Evolutionary conservation across 2,797 vertebrate genomes (phyloP).

Genomic region (Galago senegalensis): DNA sequence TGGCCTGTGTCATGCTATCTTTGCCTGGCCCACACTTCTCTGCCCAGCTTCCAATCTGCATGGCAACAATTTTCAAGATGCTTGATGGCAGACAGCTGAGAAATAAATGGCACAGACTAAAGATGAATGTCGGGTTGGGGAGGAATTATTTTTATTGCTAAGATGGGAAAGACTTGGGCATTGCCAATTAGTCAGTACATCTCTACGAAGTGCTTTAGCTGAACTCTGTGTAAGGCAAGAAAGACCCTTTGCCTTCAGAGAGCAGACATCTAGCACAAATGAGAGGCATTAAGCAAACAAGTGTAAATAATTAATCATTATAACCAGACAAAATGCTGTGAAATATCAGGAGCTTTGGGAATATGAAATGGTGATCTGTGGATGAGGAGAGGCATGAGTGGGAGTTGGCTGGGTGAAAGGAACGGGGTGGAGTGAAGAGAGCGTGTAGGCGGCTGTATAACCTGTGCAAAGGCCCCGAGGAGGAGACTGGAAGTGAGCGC

Average conservation of each 20-base stretch:
- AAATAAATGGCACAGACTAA: not conserved
- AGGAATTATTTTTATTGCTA: constrained; percentile 33
- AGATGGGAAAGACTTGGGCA: not conserved
- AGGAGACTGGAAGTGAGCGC: not conserved
- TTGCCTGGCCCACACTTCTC: not conserved
- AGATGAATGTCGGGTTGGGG: not conserved
- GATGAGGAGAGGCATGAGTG: not conserved
- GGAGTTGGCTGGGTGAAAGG: not conserved
- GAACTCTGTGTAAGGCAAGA: not conserved
- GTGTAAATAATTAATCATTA: not conserved
- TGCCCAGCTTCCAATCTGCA: not conserved
- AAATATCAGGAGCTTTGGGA: not conserved
- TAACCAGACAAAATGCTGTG: constrained; percentile 13
- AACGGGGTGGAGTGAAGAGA: not conserved
- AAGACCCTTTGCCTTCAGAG: not conserved
- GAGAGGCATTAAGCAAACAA: constrained; percentile 4
- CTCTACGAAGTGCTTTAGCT: not conserved
- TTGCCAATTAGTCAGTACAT: not conserved
- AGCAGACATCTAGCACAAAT: not conserved
- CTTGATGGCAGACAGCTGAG: not conserved
- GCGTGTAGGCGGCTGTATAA: not conserved
- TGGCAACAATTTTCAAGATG: constrained; percentile 29
- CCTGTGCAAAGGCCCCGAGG: not conserved
- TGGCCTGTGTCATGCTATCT: not conserved
- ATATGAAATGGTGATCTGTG: not conserved